These are phyloP conservation scores for Anastrepha obliqua DNA, from an alignment of 1,140 invertebrate genomes.

Conservation along the genomic window DNA sequence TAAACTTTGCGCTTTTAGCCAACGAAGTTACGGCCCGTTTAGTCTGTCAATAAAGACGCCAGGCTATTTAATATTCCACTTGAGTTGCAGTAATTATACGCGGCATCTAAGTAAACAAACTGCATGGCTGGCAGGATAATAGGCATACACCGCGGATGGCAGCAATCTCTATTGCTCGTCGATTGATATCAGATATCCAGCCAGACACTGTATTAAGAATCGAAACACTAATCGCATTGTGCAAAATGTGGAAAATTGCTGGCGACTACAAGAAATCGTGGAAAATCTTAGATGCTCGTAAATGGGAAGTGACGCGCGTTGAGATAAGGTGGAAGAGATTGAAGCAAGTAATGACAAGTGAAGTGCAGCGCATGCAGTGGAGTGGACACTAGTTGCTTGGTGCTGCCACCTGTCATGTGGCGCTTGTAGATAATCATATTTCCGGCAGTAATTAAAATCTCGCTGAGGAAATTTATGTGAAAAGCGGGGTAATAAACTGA, in stretches of 20 bases:
- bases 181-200: conserved; percentile 37
- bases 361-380: neutral
- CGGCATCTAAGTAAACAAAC: conserved; percentile 19
- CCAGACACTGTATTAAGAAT: neutral
- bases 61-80: conserved; percentile 50
- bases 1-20: conserved; percentile 14
- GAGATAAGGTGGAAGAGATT: neutral
- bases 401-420: conserved; percentile 16
- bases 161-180: neutral
- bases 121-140: neutral
- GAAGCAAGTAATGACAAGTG: neutral
- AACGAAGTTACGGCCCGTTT: neutral
- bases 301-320: neutral
- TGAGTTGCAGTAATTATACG: conserved; percentile 47
- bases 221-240: conserved; percentile 25
- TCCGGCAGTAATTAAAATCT: conserved; percentile 50
- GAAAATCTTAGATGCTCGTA: neutral
- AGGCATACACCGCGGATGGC: neutral
- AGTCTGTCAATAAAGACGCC: conserved; percentile 4
- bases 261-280: neutral
- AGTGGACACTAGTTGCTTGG: neutral
- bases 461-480: conserved; percentile 34
- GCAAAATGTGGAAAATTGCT: conserved; percentile 26
- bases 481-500: conserved; percentile 14
- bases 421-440: conserved; percentile 35